Evolutionary conservation across 2,797 vertebrate species (phyloP), one percentile per base, ranked within the genome.

Genomic region (Oreonectes daqikongensis): DNA sequence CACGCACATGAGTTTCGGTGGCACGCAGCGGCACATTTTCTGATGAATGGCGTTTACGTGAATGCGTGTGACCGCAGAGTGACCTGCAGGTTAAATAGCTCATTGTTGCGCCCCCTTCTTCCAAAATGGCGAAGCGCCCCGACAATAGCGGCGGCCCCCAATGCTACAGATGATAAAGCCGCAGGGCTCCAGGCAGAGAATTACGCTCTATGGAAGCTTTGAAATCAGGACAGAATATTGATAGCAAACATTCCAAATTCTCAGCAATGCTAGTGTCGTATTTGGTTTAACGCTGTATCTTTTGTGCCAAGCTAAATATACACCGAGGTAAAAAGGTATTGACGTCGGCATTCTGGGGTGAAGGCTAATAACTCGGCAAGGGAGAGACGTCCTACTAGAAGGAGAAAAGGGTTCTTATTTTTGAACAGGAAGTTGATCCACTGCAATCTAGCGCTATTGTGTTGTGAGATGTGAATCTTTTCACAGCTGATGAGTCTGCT

Each of bases 371-470:
- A 73, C 69, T 79, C 32, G 9, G 42, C 55, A 35, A 68, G 61
- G 60, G 46, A 66, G 64, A 32, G 69, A 70, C 26, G 18, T 44
- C 38, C 73, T 69, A 30, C 38, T 22, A 59, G 77, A 63, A 53
- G 65, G 35, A 50, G 75, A 73, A 74, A 78, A 71, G 22, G 20
- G 53, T 74, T 59, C 24, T 26, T 72, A 76, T 71, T 68, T 77
- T 76, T 66, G 52, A 52, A 64, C 61, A 73, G 76, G 69, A 82
- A 77, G 55, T 69, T 79, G 81, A 81, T 81, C 64, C 72, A 63
- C 66, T 63, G 83, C 83, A 84, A 84, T 84, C 83, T 84, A 72
- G 69, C 6, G 61, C 83, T 74, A 84, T 84, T 84, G 83, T 84
- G 76, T 79, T 59, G 75, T 59, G 70, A 64, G 75, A 77, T 70